phyloP scores from a whole-genome alignment of 2,113 vertebrate genomes.

The Heterochromis multidens region DNA sequence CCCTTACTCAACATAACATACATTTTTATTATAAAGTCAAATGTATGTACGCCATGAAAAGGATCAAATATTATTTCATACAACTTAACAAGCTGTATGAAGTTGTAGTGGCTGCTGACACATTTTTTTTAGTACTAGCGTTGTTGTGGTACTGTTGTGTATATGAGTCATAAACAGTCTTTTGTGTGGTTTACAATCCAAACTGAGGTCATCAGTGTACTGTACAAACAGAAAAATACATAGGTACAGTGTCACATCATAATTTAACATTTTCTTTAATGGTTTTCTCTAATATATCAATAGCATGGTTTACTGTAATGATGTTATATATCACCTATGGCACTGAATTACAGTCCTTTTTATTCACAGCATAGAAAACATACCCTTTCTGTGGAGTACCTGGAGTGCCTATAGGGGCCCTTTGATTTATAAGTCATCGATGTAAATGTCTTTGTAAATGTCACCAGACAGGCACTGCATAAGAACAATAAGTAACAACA shows the following conservation, averaged over 20 bases:
- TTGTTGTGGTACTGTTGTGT: neutral
- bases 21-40: neutral
- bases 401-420: neutral
- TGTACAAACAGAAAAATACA: neutral
- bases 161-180: neutral
- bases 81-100: neutral
- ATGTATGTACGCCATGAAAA: neutral
- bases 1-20: neutral
- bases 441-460: neutral
- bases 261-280: neutral
- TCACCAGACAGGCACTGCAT: neutral
- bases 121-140: neutral
- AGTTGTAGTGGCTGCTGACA: neutral
- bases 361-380: neutral
- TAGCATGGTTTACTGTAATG: neutral
- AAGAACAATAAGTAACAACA: neutral
- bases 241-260: neutral
- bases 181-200: neutral
- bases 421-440: neutral
- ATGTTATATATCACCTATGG: neutral
- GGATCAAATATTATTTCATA: neutral
- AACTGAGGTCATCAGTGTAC: neutral
- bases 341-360: neutral
- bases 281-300: accelerated
- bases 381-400: neutral